These are phyloP conservation scores for Drosophila kambysellisi DNA, from an alignment of 2,888 invertebrate species.

Conservation along the genomic window DNA sequence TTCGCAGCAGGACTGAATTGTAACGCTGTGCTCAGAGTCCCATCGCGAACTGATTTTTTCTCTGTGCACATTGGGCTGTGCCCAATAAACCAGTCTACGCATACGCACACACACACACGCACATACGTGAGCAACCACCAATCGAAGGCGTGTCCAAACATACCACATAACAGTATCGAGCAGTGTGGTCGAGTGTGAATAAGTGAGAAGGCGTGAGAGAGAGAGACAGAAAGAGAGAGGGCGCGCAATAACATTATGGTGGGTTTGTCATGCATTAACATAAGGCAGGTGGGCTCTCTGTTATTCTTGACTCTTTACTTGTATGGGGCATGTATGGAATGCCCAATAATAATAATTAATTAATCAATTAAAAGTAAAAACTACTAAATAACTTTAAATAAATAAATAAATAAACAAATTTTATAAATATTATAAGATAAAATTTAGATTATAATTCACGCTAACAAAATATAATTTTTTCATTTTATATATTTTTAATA, in stretches of 20 bases:
- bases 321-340: background rate
- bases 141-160: slow-evolving; percentile 52
- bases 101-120: background rate
- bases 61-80: slow-evolving; percentile 48
- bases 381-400: background rate
- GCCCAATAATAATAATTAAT: background rate
- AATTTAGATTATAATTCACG: background rate
- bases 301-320: background rate
- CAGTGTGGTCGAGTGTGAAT: background rate
- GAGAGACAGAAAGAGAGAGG: slow-evolving; percentile 5
- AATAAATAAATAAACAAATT: too few relatives aligned
- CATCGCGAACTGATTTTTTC: slow-evolving; percentile 62
- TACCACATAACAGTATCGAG: slow-evolving; percentile 15
- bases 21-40: slow-evolving; percentile 64
- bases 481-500: too few relatives aligned
- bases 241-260: slow-evolving; percentile 36
- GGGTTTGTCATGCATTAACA: slow-evolving; percentile 38
- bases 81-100: slow-evolving; percentile 52
- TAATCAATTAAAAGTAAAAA: background rate
- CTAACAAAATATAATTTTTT: too few relatives aligned
- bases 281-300: slow-evolving; percentile 36
- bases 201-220: slow-evolving; percentile 11
- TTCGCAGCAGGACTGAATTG: slow-evolving; percentile 85
- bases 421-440: background rate
- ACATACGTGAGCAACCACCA: slow-evolving; percentile 47